Evolutionary conservation across 2,888 invertebrate genomes (phyloP).

Genomic region (Oithona nana): DNA sequence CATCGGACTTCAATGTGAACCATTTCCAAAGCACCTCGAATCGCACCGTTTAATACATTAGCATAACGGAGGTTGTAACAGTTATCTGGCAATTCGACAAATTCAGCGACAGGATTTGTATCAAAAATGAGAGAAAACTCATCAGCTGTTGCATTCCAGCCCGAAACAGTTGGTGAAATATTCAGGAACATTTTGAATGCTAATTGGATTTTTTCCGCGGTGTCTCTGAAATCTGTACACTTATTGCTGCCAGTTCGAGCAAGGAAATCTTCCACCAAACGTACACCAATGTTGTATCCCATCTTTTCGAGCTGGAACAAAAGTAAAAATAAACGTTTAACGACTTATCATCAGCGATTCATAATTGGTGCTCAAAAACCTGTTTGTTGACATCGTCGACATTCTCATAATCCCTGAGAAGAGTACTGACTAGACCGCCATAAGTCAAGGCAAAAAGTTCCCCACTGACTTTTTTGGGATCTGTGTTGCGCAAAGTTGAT

Average conservation of each 20-base stretch:
- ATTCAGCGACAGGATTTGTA: constrained; percentile 84
- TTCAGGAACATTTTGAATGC: constrained; percentile 67
- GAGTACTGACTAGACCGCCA: constrained; percentile 88
- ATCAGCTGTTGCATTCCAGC: constrained; percentile 83
- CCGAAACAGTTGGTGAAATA: constrained; percentile 65
- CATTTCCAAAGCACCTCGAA: constrained; percentile 24
- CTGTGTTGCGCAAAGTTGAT: constrained; percentile 23
- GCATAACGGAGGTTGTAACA: constrained; percentile 69
- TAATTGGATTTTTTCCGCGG: constrained; percentile 76
- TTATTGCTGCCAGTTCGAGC: constrained; percentile 72
- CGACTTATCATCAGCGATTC: background rate
- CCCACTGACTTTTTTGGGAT: constrained; percentile 69
- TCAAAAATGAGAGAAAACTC: constrained; percentile 93
- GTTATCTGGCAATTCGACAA: constrained; percentile 82
- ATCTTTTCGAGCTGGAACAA: constrained; percentile 53
- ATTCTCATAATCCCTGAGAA: constrained; percentile 88
- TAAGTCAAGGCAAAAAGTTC: constrained; percentile 93
- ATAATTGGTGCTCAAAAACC: background rate
- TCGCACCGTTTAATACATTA: constrained; percentile 65
- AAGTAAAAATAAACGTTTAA: background rate
- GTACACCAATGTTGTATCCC: constrained; percentile 95
- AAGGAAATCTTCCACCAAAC: constrained; percentile 91
- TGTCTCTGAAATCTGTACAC: constrained; percentile 87
- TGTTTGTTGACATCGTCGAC: constrained; percentile 91
- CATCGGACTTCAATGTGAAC: constrained; percentile 79